These are phyloP conservation scores for Centroberyx gerrardi DNA, from an alignment of 2,797 vertebrate genomes.

Conservation along the genomic window DNA sequence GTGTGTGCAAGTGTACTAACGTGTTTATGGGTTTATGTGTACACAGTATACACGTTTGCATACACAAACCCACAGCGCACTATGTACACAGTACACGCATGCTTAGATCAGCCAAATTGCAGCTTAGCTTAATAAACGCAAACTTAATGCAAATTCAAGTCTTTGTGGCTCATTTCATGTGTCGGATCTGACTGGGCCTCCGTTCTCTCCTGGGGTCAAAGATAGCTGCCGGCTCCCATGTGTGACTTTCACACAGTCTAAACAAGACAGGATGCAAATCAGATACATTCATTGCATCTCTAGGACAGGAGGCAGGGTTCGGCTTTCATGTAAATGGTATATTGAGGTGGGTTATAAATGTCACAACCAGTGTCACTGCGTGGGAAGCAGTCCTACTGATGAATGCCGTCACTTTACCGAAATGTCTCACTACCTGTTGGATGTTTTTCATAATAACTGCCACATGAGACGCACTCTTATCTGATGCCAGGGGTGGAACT, in stretches of 20 bases:
- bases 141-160: conserved; percentile 39
- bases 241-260: background rate
- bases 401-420: background rate
- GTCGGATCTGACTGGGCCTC: background rate
- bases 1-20: too few species aligned
- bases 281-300: conserved; percentile 3
- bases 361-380: background rate
- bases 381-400: background rate
- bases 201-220: too few species aligned
- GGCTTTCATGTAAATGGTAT: conserved; percentile 18
- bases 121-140: conserved; percentile 5
- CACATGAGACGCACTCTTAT: background rate
- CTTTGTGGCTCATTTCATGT: background rate
- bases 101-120: background rate
- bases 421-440: background rate
- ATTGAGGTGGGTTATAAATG: background rate
- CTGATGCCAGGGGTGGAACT: background rate
- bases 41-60: too few species aligned
- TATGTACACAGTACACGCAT: conserved; percentile 1
- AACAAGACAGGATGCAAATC: conserved; percentile 18
- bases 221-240: background rate
- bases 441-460: background rate
- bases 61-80: rapidly evolving
- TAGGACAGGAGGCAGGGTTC: background rate
- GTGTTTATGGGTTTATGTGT: too few species aligned